phyloP scores from a whole-genome alignment of 2,888 invertebrate species.

The Ganaspis brasiliensis region DNA sequence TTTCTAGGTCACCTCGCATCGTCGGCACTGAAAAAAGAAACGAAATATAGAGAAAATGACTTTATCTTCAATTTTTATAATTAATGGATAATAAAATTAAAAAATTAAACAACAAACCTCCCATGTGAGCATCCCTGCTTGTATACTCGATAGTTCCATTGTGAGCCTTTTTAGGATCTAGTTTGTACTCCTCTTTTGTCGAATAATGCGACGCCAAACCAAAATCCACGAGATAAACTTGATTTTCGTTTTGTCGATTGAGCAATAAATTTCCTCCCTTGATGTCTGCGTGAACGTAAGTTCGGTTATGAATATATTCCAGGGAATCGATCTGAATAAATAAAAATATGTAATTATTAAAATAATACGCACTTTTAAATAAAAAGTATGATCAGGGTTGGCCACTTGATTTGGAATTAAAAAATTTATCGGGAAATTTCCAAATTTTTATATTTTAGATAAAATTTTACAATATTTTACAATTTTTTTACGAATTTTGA shows the following conservation, averaged over 20 bases:
- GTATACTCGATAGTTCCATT: slow-evolving; percentile 99
- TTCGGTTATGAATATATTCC: slow-evolving; percentile 94
- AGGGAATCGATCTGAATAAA: slow-evolving; percentile 90
- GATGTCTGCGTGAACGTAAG: slow-evolving; percentile 97
- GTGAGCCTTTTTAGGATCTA: slow-evolving; percentile 95
- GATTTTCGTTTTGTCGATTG: slow-evolving; percentile 86
- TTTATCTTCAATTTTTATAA: too few relatives aligned
- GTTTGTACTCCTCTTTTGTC: slow-evolving; percentile 89
- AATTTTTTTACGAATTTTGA: too few relatives aligned
- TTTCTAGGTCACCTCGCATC: slow-evolving; percentile 96
- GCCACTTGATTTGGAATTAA: too few relatives aligned
- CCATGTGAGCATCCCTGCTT: slow-evolving; percentile 97
- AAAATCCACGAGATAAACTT: slow-evolving; percentile 95
- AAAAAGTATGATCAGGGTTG: too few relatives aligned
- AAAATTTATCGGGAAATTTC: too few relatives aligned
- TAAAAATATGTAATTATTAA: neutral
- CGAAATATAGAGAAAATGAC: slow-evolving; percentile 44
- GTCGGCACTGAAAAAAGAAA: slow-evolving; percentile 84
- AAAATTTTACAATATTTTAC: too few relatives aligned
- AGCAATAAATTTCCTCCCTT: slow-evolving; percentile 97
- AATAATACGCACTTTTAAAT: too few relatives aligned
- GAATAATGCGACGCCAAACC: slow-evolving; percentile 91
- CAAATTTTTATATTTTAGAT: too few relatives aligned
- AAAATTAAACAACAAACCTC: slow-evolving; percentile 79
- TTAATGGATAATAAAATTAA: too few relatives aligned